Percentiles rank a stretch among this genome's conserved stretches.
Evolutionary conservation across 2,888 invertebrate genomes (phyloP).

Genomic region (Eretmocerus hayati): DNA sequence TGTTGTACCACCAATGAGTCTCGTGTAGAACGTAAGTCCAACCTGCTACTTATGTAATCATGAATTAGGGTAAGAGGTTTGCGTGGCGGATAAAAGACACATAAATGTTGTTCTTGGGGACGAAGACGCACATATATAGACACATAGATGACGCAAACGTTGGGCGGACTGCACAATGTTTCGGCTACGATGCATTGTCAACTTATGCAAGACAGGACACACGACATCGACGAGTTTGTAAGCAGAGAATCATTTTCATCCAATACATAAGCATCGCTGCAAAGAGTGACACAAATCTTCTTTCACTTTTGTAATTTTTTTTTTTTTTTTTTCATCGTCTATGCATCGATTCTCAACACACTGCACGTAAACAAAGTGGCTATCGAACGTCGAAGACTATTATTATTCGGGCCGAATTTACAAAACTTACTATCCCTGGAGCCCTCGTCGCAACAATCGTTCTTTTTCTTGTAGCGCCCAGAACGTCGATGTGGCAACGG

Average conservation of each 20-base stretch:
- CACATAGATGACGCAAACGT: conserved; percentile 10
- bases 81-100: no score
- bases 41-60: no score
- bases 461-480: conserved; percentile 47
- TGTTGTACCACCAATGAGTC: no score
- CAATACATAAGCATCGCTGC: conserved; percentile 26
- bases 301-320: no score
- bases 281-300: conserved; percentile 21
- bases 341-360: conserved; percentile 9
- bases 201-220: conserved; percentile 37
- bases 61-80: no score
- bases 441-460: conserved; percentile 47
- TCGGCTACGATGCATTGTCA: conserved; percentile 34
- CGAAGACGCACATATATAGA: conserved; percentile 14
- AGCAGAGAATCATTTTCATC: conserved; percentile 39
- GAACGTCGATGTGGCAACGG: conserved; percentile 35
- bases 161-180: conserved; percentile 26
- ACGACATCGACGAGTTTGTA: conserved; percentile 41
- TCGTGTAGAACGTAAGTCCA: no score
- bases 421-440: conserved; percentile 44
- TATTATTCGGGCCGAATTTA: conserved; percentile 1
- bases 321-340: conserved; percentile 18
- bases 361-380: conserved; percentile 7
- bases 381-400: background rate
- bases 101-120: no score